A percentile compares a stretch with the other conserved stretches of the same genome.
Conservation (phyloP, 2,113 vertebrate species). For the Prietella phreatophila region DNA sequence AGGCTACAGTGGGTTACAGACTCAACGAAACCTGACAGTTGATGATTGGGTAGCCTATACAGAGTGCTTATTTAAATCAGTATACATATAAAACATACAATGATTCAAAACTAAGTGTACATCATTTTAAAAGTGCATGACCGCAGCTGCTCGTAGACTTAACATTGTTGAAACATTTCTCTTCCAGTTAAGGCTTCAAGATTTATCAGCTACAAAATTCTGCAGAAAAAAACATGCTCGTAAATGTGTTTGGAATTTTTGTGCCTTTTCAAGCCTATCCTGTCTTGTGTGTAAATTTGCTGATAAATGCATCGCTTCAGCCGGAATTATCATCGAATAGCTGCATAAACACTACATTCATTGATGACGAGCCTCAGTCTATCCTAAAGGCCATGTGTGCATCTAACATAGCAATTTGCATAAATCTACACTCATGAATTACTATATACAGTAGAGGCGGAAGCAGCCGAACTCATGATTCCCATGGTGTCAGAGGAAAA, state of each 20-base stretch:
- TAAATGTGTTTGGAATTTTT: not conserved
- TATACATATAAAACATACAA: not conserved
- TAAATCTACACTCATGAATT: constrained; percentile 23
- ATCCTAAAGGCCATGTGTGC: constrained; percentile 22
- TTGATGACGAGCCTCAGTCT: constrained; percentile 10
- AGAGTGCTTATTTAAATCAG: not conserved
- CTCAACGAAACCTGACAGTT: not conserved
- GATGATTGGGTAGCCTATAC: not conserved
- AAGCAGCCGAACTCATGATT: constrained; percentile 7
- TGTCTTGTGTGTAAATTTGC: constrained; percentile 26
- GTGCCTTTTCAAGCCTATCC: not conserved
- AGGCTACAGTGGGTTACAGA: not conserved
- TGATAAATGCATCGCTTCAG: constrained; percentile 12
- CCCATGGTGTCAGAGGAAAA: constrained; percentile 11
- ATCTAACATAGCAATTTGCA: constrained; percentile 32
- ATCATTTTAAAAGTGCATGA: not conserved
- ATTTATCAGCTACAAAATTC: not conserved
- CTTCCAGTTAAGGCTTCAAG: not conserved
- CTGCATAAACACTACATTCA: constrained; percentile 36
- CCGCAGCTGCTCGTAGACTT: not conserved
- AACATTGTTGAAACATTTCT: not conserved
- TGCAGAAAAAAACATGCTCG: not conserved
- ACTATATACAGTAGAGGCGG: constrained; percentile 12
- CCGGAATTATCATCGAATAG: constrained; percentile 13
- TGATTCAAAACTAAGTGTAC: not conserved